Evolutionary conservation across 2,888 invertebrate species (phyloP).

Genomic region (Brachypalpus laphriformis): DNA sequence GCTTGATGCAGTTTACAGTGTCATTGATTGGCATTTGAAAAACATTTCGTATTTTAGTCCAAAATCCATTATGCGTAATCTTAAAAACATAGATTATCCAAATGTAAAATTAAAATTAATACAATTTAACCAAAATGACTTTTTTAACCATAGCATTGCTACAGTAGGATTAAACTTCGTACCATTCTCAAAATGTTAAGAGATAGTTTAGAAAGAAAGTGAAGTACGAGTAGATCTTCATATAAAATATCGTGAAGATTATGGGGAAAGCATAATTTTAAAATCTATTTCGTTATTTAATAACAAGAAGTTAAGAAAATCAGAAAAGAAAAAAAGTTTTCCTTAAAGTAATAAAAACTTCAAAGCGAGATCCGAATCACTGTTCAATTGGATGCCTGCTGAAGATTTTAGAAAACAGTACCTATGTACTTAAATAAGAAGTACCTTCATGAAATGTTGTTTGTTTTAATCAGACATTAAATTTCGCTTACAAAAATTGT

Average conservation of each 20-base stretch:
- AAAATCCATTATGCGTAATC: not conserved
- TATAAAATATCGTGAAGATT: not conserved
- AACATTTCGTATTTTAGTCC: not conserved
- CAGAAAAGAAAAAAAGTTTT: not conserved
- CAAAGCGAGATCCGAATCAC: not conserved
- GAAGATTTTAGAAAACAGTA: no score
- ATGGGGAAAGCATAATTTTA: not conserved
- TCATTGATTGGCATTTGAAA: constrained; percentile 6
- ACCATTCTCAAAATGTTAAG: not conserved
- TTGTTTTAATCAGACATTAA: no score
- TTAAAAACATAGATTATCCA: constrained; percentile 5
- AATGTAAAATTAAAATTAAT: not conserved
- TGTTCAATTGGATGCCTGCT: no score
- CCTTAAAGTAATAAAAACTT: constrained; percentile 7
- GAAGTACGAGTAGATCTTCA: not conserved
- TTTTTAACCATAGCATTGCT: no score
- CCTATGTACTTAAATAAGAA: no score
- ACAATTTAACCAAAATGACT: no score
- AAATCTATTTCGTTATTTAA: no score
- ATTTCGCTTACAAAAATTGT: no score
- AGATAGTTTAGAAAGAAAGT: not conserved
- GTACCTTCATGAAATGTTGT: no score
- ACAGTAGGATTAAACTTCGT: no score
- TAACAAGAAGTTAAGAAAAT: constrained; percentile 4
- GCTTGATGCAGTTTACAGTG: constrained; percentile 10